phyloP scores from a whole-genome alignment of 2,797 vertebrate species.

The Scleropages formosus region DNA sequence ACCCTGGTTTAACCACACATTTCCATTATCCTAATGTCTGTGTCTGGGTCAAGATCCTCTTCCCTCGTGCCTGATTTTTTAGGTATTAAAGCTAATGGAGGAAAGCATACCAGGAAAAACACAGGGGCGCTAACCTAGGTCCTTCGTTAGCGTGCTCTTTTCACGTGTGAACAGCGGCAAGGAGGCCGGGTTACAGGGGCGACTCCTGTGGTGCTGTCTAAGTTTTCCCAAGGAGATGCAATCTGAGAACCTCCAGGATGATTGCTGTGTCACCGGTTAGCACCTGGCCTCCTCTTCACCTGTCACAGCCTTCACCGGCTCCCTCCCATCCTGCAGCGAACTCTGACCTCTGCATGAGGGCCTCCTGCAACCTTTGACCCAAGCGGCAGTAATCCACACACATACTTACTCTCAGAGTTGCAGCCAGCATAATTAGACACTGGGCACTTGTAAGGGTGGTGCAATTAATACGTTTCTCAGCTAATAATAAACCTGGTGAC shows the following conservation, averaged over 20 bases:
- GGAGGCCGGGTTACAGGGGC: constrained; percentile 45
- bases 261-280: constrained; percentile 61
- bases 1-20: constrained; percentile 31
- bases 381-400: constrained; percentile 50
- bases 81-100: background rate
- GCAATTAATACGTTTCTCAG: background rate
- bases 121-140: background rate
- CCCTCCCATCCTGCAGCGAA: constrained; percentile 36
- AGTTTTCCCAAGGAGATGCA: constrained; percentile 59
- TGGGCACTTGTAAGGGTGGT: background rate
- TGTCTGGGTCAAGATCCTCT: background rate
- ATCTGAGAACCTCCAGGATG: constrained; percentile 56
- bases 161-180: constrained; percentile 43
- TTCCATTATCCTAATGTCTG: background rate
- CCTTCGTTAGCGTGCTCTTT: background rate
- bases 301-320: constrained; percentile 49
- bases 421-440: no score
- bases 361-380: constrained; percentile 17
- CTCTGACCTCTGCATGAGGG: constrained; percentile 38
- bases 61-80: background rate
- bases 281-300: constrained; percentile 56
- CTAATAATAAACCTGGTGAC: no score
- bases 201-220: constrained; percentile 49
- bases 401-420: constrained; percentile 43
- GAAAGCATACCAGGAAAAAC: background rate